Percentiles rank a stretch among this genome's conserved stretches.
Evolutionary conservation across 2,113 vertebrate species (phyloP).

Genomic region (Ctenodactylus gundi): DNA sequence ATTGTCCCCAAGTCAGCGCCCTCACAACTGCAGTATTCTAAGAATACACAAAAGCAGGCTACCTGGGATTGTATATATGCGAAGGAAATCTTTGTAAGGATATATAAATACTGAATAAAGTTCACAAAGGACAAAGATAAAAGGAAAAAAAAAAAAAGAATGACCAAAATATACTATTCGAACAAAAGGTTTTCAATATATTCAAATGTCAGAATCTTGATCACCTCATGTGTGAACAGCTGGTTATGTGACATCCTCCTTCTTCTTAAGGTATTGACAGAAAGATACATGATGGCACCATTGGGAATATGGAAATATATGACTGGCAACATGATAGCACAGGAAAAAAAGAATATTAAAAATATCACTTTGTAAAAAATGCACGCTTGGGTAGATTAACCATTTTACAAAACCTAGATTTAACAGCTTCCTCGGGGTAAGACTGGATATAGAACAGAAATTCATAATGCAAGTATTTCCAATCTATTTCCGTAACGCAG

Average conservation of each 20-base stretch:
- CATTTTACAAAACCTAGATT: background rate
- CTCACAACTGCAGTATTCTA: rapidly evolving
- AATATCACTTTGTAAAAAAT: background rate
- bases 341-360: background rate
- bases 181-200: background rate
- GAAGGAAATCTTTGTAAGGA: background rate
- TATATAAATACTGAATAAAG: background rate
- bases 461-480: background rate
- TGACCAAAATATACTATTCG: background rate
- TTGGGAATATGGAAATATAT: background rate
- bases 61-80: no score
- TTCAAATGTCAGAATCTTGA: background rate
- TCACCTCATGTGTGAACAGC: background rate
- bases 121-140: background rate
- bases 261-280: rapidly evolving
- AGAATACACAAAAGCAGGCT: background rate
- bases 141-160: background rate
- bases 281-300: background rate
- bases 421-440: background rate
- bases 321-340: no score
- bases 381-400: background rate
- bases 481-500: background rate
- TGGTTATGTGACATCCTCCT: background rate
- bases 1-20: rapidly evolving
- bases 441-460: background rate